phyloP scores from a whole-genome alignment of 2,888 invertebrate species.

The Boloria selene region DNA sequence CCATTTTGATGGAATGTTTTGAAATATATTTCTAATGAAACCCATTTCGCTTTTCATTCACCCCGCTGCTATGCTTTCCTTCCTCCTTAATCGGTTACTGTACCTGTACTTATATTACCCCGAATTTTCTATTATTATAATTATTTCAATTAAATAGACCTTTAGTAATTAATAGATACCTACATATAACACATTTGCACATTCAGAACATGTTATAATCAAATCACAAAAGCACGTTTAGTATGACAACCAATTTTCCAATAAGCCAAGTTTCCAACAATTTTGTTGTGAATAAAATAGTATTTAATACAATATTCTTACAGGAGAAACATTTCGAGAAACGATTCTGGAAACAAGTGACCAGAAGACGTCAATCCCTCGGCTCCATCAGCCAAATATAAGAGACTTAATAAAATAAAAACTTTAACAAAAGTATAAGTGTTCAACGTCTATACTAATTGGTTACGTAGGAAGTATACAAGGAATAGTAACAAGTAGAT shows the following conservation, averaged over 20 bases:
- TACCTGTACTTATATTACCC: conserved; percentile 10
- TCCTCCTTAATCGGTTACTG: conserved; percentile 39
- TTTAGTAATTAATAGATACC: neutral
- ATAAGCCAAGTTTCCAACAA: neutral
- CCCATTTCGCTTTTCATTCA: conserved; percentile 77
- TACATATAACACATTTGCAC: conserved; percentile 8
- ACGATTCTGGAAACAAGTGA: conserved; percentile 91
- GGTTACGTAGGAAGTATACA: conserved; percentile 32
- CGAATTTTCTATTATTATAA: conserved; percentile 2
- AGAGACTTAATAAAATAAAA: conserved; percentile 38
- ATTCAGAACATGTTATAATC: conserved; percentile 5
- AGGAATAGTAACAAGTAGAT: conserved; percentile 28
- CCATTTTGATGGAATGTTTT: conserved; percentile 75
- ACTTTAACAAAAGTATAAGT: conserved; percentile 33
- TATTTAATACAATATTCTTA: conserved; percentile 54
- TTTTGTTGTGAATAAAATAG: neutral
- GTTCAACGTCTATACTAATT: conserved; percentile 39
- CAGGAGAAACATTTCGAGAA: conserved; percentile 90
- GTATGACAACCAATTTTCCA: neutral
- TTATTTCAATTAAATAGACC: conserved; percentile 1
- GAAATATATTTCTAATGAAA: conserved; percentile 77
- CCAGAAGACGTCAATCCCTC: conserved; percentile 85
- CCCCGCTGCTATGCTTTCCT: conserved; percentile 64
- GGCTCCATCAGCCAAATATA: conserved; percentile 76
- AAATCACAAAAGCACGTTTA: conserved; percentile 15